phyloP scores from a whole-genome alignment of 2,113 vertebrate genomes.

The Hystrix brachyura region DNA sequence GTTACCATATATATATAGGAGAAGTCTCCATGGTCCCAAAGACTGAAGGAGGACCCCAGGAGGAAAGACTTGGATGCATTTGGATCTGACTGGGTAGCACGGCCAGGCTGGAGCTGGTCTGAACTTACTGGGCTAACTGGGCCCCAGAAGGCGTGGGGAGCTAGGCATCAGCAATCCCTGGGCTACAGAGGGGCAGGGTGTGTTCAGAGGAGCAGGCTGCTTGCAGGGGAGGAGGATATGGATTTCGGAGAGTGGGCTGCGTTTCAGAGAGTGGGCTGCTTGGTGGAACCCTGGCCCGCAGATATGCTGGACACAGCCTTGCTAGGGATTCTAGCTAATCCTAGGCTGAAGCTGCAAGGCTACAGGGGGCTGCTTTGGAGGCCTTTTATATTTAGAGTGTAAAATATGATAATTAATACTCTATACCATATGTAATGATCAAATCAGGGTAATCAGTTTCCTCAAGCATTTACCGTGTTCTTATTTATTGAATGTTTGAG shows the following conservation, averaged over 20 bases:
- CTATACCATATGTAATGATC: not conserved
- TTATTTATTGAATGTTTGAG: not conserved
- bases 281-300: not conserved
- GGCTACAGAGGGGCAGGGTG: not conserved
- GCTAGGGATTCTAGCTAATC: not conserved
- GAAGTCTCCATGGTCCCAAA: not conserved
- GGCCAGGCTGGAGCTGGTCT: not conserved
- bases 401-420: not conserved
- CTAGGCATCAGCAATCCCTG: rapidly evolving
- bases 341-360: rapidly evolving
- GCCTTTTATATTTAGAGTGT: not conserved
- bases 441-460: not conserved
- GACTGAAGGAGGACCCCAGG: not conserved
- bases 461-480: not conserved
- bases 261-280: rapidly evolving
- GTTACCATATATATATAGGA: not conserved
- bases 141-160: not conserved
- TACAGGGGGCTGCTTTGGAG: not conserved
- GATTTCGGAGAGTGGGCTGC: not conserved
- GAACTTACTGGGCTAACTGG: no score
- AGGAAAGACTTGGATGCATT: not conserved
- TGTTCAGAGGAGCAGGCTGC: not conserved
- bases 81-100: not conserved
- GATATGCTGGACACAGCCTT: rapidly evolving
- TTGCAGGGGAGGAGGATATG: rapidly evolving